Evolutionary conservation across 2,113 vertebrate genomes (phyloP).

Genomic region (Cervus canadensis): DNA sequence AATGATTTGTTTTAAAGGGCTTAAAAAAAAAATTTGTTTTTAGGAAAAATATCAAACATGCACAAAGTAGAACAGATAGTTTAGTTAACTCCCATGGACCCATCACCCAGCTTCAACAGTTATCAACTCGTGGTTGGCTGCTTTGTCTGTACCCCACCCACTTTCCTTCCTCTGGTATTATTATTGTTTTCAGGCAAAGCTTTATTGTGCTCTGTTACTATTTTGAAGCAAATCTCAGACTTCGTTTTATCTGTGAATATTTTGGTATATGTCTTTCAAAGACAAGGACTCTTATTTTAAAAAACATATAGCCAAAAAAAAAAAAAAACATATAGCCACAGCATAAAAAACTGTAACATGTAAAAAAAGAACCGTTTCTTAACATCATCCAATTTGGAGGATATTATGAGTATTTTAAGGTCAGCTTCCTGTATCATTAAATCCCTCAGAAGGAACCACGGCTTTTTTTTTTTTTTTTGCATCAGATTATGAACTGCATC

Average conservation of each 20-base stretch:
- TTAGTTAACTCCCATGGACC: background rate
- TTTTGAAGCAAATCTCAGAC: background rate
- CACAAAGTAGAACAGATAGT: background rate
- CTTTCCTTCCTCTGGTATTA: background rate
- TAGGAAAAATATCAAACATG: background rate
- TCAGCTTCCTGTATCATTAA: background rate
- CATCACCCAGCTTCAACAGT: background rate
- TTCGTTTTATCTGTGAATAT: constrained; percentile 17
- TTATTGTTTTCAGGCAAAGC: background rate
- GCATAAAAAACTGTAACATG: background rate
- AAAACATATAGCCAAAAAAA: background rate
- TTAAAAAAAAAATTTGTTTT: background rate
- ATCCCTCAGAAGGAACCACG: background rate
- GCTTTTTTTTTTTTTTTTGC: background rate
- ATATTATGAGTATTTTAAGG: constrained; percentile 20
- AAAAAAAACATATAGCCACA: background rate
- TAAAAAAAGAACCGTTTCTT: background rate
- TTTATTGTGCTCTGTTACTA: background rate
- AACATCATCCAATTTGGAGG: background rate
- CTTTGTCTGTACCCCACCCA: background rate
- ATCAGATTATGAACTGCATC: background rate
- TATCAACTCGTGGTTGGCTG: background rate
- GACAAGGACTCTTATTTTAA: constrained; percentile 14
- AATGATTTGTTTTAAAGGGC: background rate
- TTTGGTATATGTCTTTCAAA: constrained; percentile 20